Base-by-base conservation (phyloP, 2,797 vertebrate species). In the Poeciliopsis gracilis region DNA sequence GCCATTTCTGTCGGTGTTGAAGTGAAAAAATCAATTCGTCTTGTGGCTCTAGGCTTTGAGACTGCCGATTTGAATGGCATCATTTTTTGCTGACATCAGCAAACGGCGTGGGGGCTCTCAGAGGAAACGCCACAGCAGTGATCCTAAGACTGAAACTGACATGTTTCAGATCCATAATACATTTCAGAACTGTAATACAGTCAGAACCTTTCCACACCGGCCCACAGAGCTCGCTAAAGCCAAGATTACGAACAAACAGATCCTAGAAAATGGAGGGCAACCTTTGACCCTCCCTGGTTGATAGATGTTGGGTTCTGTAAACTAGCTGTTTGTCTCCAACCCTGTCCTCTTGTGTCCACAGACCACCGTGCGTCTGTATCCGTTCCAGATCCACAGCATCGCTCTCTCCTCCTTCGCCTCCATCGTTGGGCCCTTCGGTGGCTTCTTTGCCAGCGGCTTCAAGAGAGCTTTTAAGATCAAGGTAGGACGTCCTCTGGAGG, bases 381-480 rank as follows among this genome's bases (percentile, higher is more conserved):
- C 98, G 0, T 99, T 99, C 97, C 98, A 99, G 92, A 98, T 99
- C 91, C 98, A 99, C 96, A 99, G 98, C 94, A 97, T 99, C 0
- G 97, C 98, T 0, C 97, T 99, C 2, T 99, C 98, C 30, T 94
- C 95, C 5, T 99, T 99, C 0, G 98, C 98, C 83, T 99, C 98
- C 20, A 97, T 99, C 77, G 96, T 99, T 0, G 98, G 98, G 3
- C 98, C 98, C 0, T 99, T 99, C 0, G 98, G 98, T 15, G 98
- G 98, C 6, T 99, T 99, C 95, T 99, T 99, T 5, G 98, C 98
- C 77, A 99, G 98, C 1, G 98, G 98, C 75, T 99, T 99, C 83
- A 99, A 99, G 87, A 97, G 98, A 79, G 98, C 98, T 75, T 99
- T 99, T 82, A 99, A 99, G 93, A 99, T 99, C 89, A 99, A 99